A percentile compares a stretch with the other conserved stretches of the same genome.
phyloP scores from a whole-genome alignment of 2,113 vertebrate species.

The Willisornis vidua region DNA sequence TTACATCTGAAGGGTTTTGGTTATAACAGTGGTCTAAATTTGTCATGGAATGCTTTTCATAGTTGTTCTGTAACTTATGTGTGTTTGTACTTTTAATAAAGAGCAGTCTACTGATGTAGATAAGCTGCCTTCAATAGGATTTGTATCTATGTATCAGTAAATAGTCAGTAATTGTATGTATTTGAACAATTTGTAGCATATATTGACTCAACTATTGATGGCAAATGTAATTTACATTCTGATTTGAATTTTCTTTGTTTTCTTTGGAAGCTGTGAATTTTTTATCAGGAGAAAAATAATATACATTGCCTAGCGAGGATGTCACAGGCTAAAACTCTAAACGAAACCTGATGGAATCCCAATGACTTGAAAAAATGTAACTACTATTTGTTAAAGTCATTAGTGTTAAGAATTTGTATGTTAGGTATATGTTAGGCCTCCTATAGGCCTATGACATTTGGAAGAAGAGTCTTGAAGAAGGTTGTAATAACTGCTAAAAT shows the following conservation, averaged over 20 bases:
- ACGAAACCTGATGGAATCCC: background rate
- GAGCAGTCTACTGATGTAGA: background rate
- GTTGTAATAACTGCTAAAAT: constrained; percentile 44
- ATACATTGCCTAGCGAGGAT: background rate
- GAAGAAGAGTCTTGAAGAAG: constrained; percentile 8
- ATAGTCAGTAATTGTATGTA: background rate
- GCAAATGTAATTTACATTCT: background rate
- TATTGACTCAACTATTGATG: background rate
- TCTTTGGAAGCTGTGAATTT: background rate
- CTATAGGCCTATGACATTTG: constrained; percentile 10
- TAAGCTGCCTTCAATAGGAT: background rate
- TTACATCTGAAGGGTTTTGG: background rate
- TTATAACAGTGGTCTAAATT: background rate
- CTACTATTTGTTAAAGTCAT: background rate
- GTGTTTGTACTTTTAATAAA: background rate
- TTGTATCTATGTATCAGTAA: background rate
- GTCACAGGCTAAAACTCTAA: background rate
- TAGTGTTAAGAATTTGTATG: background rate
- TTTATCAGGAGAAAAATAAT: background rate
- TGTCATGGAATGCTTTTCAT: background rate
- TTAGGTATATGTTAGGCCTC: constrained; percentile 19
- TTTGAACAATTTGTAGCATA: background rate
- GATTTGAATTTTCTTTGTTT: background rate
- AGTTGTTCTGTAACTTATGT: background rate
- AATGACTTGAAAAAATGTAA: background rate